Percentiles rank a stretch among this genome's conserved stretches.
Evolutionary conservation across 2,113 vertebrate species (phyloP).

Genomic region (Uria lomvia): DNA sequence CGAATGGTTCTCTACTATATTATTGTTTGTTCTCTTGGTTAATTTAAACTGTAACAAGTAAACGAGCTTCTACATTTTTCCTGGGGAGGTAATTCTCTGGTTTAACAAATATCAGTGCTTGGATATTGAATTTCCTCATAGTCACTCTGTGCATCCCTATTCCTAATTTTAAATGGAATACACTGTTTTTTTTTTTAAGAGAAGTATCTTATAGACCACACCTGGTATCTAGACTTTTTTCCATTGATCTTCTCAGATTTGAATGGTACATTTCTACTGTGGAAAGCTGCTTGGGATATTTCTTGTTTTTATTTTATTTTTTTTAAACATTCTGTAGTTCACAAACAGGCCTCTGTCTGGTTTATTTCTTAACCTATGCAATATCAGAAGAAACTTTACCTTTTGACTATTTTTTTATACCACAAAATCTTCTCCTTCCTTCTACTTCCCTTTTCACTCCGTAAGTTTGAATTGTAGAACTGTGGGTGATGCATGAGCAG

Average conservation of each 20-base stretch:
- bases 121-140: neutral
- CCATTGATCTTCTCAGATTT: neutral
- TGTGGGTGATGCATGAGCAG: neutral
- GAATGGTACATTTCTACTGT: neutral
- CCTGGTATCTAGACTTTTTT: neutral
- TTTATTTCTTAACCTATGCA: neutral
- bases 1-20: neutral
- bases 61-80: neutral
- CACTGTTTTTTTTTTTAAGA: neutral
- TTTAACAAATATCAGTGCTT: neutral
- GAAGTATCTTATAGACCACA: neutral
- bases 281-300: neutral
- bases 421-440: neutral
- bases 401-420: neutral
- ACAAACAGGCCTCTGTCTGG: fast-evolving
- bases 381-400: neutral
- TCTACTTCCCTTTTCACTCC: neutral
- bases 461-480: neutral
- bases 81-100: neutral
- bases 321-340: neutral
- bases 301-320: neutral
- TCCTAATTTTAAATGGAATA: neutral
- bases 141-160: neutral
- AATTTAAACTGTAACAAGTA: neutral
- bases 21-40: neutral